These are phyloP conservation scores for Leptodactylus fuscus DNA, from an alignment of 2,113 vertebrate genomes.

Conservation along the genomic window DNA sequence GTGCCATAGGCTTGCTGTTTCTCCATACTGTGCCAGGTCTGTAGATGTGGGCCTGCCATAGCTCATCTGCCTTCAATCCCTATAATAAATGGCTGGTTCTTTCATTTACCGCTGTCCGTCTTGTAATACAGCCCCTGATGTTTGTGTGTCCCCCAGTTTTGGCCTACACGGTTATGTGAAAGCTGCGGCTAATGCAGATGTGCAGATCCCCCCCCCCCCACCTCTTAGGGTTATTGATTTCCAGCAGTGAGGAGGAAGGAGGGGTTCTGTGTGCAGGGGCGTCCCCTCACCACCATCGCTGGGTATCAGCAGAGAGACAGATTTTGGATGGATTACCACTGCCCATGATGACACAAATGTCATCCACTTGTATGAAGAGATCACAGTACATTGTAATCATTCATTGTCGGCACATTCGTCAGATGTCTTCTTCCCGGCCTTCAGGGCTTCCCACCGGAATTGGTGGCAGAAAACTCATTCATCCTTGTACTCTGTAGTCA, in stretches of 20 bases:
- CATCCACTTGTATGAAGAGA: neutral
- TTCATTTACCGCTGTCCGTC: neutral
- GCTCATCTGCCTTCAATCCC: neutral
- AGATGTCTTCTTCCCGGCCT: neutral
- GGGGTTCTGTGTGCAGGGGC: neutral
- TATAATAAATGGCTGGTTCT: neutral
- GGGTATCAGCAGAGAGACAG: neutral
- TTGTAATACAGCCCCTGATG: neutral
- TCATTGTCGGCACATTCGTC: neutral
- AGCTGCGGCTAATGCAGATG: conserved; percentile 46
- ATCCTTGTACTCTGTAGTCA: neutral
- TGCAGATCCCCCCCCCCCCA: neutral
- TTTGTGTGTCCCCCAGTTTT: neutral
- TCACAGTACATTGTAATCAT: neutral
- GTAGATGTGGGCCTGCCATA: neutral
- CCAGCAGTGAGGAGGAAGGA: neutral
- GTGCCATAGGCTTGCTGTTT: neutral
- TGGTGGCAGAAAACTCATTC: neutral
- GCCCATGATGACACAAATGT: too few relatives aligned
- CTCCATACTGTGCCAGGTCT: too few relatives aligned
- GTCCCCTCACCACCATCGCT: neutral
- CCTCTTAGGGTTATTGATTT: conserved; percentile 34
- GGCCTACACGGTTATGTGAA: neutral
- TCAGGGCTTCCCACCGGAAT: too few relatives aligned
- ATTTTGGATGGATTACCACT: neutral